Evolutionary conservation across 1,140 invertebrate genomes (phyloP), one percentile per base, ranked within the genome.

Genomic region (Drosophila cardini): DNA sequence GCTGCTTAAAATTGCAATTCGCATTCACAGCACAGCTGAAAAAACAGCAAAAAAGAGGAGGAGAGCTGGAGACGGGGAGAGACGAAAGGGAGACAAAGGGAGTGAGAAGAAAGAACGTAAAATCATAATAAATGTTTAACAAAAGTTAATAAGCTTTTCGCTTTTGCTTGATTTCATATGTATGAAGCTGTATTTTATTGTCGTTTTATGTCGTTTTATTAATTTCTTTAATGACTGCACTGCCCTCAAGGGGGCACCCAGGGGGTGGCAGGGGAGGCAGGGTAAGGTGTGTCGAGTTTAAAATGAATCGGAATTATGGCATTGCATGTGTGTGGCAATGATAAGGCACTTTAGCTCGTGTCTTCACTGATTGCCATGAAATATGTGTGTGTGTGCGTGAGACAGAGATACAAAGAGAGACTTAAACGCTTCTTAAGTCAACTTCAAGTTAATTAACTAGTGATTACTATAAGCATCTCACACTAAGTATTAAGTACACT

Each of bases 161-260:
- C 70, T 72, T 53, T 38, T 55, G 65, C 64, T 67, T 79, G 71
- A 78, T 79, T 86, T 86, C 46, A 70, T 72, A 60, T 65, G 70
- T 65, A 69, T 60, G 70, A 68, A 64, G 46, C 79, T 62, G 75
- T 32, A 61, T 78, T 82, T 87, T 82, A 86, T 87, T 87, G 79
- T 77, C 76, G 70, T 87, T 86, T 86, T 79, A 87, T 77, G 64
- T 76, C 79, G 67, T 87, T 86, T 86, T 86, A 87, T 87, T 86
- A 83, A 86, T 87, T 87, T 87, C 71, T 50, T 77, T 72, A 76
- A 70, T 68, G 58, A 56, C 42, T 43, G 52, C 70, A 60, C 15
- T 34, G 40, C 21, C 43, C 50, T 45, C 34, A 58, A 36, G 30
- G 13, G 26, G 21, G 50, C 21, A n/a, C n/a, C n/a, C 1, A 16